Conservation (phyloP, 2,113 vertebrate genomes). For the Probosciger aterrimus region DNA sequence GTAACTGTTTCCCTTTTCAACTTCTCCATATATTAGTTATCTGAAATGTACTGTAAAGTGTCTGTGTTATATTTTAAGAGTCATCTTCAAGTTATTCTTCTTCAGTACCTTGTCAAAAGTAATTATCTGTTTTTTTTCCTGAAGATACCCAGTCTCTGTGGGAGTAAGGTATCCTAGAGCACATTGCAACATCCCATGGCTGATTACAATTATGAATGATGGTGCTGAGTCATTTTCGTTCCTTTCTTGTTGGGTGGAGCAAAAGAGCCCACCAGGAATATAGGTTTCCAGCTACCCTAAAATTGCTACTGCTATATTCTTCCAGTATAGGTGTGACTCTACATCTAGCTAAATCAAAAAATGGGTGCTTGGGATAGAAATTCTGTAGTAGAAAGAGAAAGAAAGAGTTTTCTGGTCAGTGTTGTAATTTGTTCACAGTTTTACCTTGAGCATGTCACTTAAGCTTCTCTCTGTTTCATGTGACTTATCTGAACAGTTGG, state of each 20-base stretch:
- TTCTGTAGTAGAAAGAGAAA: background rate
- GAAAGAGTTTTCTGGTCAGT: background rate
- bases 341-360: background rate
- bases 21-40: background rate
- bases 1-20: background rate
- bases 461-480: background rate
- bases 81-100: background rate
- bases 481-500: background rate
- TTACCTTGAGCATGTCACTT: background rate
- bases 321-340: background rate
- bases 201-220: background rate
- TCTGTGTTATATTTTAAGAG: background rate
- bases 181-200: background rate
- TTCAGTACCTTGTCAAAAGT: background rate
- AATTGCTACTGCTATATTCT: background rate
- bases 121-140: background rate
- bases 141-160: background rate
- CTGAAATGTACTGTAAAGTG: background rate
- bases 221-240: background rate
- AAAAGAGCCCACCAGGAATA: background rate
- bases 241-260: background rate
- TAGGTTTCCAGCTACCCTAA: background rate
- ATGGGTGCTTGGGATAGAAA: background rate
- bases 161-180: background rate
- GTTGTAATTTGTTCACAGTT: background rate